phyloP scores from a whole-genome alignment of 1,140 invertebrate genomes.

The Ctenoplectra terminalis region DNA sequence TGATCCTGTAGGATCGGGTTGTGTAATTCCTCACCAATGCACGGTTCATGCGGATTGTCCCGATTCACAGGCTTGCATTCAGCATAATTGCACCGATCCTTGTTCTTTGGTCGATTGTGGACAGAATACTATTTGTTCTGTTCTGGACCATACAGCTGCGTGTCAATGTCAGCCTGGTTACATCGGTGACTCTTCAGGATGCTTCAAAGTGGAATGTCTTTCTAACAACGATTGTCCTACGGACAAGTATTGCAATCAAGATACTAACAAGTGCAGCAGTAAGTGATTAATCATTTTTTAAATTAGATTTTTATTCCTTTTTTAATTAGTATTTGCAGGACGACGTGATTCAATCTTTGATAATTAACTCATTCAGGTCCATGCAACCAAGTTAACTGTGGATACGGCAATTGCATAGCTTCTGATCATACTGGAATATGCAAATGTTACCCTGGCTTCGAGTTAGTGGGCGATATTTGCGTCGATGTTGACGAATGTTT shows the following conservation, averaged over 20 bases:
- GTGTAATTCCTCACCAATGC: slow-evolving; percentile 89
- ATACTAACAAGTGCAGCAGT: slow-evolving; percentile 91
- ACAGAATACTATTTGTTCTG: slow-evolving; percentile 88
- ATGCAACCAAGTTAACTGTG: slow-evolving; percentile 89
- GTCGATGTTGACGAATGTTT: slow-evolving; percentile 92
- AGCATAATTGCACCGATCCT: slow-evolving; percentile 90
- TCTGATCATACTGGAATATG: slow-evolving; percentile 88
- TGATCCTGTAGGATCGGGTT: slow-evolving; percentile 90
- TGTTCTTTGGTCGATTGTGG: slow-evolving; percentile 88
- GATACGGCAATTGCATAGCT: slow-evolving; percentile 88
- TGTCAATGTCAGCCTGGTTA: slow-evolving; percentile 91
- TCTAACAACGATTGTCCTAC: slow-evolving; percentile 88
- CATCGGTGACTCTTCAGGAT: slow-evolving; percentile 91
- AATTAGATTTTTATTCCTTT: background rate
- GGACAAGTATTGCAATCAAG: slow-evolving; percentile 89
- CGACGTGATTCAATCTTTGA: background rate
- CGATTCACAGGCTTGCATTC: slow-evolving; percentile 88
- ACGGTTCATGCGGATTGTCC: slow-evolving; percentile 87
- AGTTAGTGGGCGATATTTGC: slow-evolving; percentile 87
- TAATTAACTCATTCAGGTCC: slow-evolving; percentile 84
- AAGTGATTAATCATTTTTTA: slow-evolving; percentile 66
- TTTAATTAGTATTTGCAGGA: background rate
- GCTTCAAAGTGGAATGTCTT: slow-evolving; percentile 93
- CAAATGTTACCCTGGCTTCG: slow-evolving; percentile 89
- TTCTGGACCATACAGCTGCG: slow-evolving; percentile 87